Evolutionary conservation across 1,140 invertebrate genomes (phyloP).

Genomic region (Ips nitidus): DNA sequence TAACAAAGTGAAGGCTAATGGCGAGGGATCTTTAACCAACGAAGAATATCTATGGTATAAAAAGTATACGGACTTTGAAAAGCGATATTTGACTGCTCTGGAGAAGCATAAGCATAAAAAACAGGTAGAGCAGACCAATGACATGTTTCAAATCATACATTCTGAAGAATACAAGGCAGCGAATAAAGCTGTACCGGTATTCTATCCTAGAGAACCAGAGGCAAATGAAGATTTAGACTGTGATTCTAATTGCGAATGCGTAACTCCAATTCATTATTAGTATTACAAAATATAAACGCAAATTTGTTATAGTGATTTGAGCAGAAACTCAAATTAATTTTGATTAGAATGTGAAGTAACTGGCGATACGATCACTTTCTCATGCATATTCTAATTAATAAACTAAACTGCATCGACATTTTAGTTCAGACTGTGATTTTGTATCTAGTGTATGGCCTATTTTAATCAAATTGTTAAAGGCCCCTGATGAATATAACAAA

Average conservation of each 20-base stretch:
- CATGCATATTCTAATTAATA: too few relatives aligned
- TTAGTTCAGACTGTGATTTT: too few relatives aligned
- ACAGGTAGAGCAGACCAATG: neutral
- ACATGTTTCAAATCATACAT: slow-evolving; percentile 31
- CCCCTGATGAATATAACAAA: too few relatives aligned
- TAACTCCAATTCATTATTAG: too few relatives aligned
- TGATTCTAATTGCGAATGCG: slow-evolving; percentile 8
- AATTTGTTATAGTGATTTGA: too few relatives aligned
- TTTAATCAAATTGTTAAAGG: too few relatives aligned
- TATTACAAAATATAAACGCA: too few relatives aligned
- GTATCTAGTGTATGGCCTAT: too few relatives aligned
- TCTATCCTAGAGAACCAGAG: slow-evolving; percentile 12
- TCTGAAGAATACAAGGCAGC: slow-evolving; percentile 13
- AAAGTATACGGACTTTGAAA: slow-evolving; percentile 31
- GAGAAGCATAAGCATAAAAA: slow-evolving; percentile 14
- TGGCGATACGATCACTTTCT: too few relatives aligned
- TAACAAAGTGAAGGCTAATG: slow-evolving; percentile 28
- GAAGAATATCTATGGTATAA: slow-evolving; percentile 25
- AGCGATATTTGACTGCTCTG: slow-evolving; percentile 21
- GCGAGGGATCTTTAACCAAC: slow-evolving; percentile 7
- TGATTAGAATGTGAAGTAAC: too few relatives aligned
- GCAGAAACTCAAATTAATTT: too few relatives aligned
- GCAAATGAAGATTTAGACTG: neutral
- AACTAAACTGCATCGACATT: too few relatives aligned
- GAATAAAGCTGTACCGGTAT: slow-evolving; percentile 15